Conservation (phyloP, 1,140 invertebrate genomes). For the Reticulitermes speratus region DNA sequence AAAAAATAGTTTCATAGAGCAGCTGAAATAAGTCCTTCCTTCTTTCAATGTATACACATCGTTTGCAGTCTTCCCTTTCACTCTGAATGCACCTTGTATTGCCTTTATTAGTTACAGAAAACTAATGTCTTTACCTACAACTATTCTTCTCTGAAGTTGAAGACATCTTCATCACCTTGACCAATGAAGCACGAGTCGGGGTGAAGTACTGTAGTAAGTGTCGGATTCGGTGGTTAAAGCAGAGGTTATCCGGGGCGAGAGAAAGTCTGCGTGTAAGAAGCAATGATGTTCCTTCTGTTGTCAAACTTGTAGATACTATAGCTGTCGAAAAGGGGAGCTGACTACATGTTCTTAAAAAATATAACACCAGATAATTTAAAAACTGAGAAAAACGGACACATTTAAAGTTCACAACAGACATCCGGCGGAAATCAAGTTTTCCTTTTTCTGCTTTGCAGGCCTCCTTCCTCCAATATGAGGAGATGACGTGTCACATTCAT, state of each 20-base stretch:
- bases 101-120: no score
- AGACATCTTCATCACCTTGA: no score
- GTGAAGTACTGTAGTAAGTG: no score
- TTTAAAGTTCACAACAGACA: conserved; percentile 28
- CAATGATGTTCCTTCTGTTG: neutral
- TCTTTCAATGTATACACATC: neutral
- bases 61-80: no score
- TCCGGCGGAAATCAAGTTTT: conserved; percentile 24
- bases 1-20: neutral
- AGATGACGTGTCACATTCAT: conserved; percentile 25
- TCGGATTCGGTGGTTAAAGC: no score
- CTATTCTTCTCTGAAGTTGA: no score
- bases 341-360: conserved; percentile 24
- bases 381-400: conserved; percentile 19
- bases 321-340: neutral
- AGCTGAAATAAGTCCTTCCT: conserved; percentile 3
- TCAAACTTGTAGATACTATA: neutral
- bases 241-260: neutral
- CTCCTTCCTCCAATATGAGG: conserved; percentile 21
- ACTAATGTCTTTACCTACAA: no score
- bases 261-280: neutral
- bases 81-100: no score
- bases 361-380: conserved; percentile 30
- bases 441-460: conserved; percentile 16
- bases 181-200: no score